Evolutionary conservation across 2,888 invertebrate species (phyloP), one percentile per base, ranked within the genome.

Genomic region (Adelphocoris suturalis): DNA sequence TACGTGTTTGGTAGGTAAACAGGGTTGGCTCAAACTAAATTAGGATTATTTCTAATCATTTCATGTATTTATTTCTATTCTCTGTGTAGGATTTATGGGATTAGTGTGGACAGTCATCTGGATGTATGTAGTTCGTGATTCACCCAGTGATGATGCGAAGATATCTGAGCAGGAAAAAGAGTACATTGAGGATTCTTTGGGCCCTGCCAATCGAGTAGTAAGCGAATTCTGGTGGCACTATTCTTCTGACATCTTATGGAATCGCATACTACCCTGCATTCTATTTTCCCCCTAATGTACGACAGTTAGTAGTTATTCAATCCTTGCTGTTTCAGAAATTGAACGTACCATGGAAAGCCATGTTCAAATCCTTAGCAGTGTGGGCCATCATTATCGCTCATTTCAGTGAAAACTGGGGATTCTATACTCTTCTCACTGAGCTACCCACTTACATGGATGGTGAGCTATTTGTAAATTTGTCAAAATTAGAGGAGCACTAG

Each of bases 151-250:
- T 81, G 97, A 97, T 93, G 95, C 95, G 0, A 94, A 94, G 90
- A 97, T 97, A 84, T 95, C 96, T 0, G 94, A 95, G 76, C 95
- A 95, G 46, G 97, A 97, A 93, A 94, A 96, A 7, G 95, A 96
- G 91, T 97, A 96, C 92, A 97, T 97, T 92, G 95, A 95, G 92
- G 93, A 93, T 27, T 94, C 94, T 23, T 93, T 94, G 46, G 94
- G 94, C 81, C 91, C 92, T 46, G 61, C 91, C 16, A 78, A 87
- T 48, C 89, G 88, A 84, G 90, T 90, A 55, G 91, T 91, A 87
- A 76, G 89, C 61, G 28, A 23, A 75, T 75, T 12, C 13, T 52
- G 52, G 37, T 37, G 37, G n/a, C 48, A 11, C 12, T 12, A 52
- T 16, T 2, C 52, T 55, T 16, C 47, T 0, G 13, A 0, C 37